phyloP scores from a whole-genome alignment of 2,888 invertebrate species.

The Epiblema foenella region DNA sequence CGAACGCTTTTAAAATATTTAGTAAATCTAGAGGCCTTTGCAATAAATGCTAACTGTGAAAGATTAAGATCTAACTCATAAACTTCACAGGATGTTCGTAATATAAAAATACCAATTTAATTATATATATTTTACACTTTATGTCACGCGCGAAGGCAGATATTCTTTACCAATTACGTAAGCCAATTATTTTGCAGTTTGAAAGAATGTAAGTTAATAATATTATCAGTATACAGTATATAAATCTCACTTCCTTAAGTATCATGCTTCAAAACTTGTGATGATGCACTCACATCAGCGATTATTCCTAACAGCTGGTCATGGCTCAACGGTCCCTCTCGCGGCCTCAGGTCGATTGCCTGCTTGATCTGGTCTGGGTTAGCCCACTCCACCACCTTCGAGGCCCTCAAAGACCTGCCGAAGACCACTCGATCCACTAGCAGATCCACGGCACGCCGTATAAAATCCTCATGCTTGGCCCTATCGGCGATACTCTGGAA shows the following conservation, averaged over 20 bases:
- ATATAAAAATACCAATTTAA: no score
- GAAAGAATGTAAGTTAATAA: not conserved
- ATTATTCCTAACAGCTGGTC: conserved; percentile 88
- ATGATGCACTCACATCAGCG: conserved; percentile 86
- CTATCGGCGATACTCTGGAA: conserved; percentile 87
- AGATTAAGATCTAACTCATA: no score
- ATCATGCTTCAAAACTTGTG: conserved; percentile 2
- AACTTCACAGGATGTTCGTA: no score
- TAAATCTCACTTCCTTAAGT: not conserved
- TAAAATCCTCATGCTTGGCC: conserved; percentile 88
- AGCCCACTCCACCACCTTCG: conserved; percentile 92
- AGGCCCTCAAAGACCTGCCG: conserved; percentile 88
- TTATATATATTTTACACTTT: no score
- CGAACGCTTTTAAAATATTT: no score
- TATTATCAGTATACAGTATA: not conserved
- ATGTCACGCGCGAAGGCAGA: no score
- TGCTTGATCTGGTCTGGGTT: conserved; percentile 89
- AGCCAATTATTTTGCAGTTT: not conserved
- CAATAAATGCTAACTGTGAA: no score
- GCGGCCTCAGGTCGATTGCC: conserved; percentile 87
- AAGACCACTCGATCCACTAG: conserved; percentile 91
- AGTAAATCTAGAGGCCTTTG: no score
- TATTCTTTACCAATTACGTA: not conserved
- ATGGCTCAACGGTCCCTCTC: conserved; percentile 85
- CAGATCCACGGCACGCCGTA: conserved; percentile 88